These are phyloP conservation scores for Steinernema hermaphroditum DNA, from an alignment of 2,888 invertebrate genomes.

Conservation along the genomic window DNA sequence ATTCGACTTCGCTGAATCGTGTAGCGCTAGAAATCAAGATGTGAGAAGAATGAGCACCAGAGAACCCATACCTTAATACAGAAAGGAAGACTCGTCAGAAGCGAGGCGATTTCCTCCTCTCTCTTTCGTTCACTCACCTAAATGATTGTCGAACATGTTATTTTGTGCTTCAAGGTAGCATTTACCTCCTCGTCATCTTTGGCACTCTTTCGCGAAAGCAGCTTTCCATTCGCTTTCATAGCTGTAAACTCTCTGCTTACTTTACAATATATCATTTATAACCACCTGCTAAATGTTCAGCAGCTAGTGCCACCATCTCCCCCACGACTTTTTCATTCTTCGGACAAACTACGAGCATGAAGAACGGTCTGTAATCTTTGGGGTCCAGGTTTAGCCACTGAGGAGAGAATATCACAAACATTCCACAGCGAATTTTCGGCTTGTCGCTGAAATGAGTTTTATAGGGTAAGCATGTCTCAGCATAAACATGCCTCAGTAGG, in stretches of 20 bases:
- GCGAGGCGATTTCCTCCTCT: not conserved
- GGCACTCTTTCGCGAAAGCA: too few relatives aligned
- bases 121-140: not conserved
- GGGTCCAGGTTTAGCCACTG: conserved; percentile 46
- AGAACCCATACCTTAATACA: conserved; percentile 21
- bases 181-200: too few relatives aligned
- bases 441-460: not conserved
- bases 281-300: not conserved
- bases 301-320: not conserved
- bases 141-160: too few relatives aligned
- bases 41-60: not conserved
- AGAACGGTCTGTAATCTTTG: conserved; percentile 44
- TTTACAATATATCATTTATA: not conserved
- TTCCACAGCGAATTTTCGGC: conserved; percentile 19
- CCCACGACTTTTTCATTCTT: not conserved
- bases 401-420: conserved; percentile 49
- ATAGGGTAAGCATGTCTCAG: not conserved
- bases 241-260: too few relatives aligned
- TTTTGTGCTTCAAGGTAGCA: too few relatives aligned
- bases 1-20: conserved; percentile 43
- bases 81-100: not conserved
- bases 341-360: conserved; percentile 40
- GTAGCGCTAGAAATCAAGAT: conserved; percentile 33
- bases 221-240: too few relatives aligned
- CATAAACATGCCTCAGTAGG: conserved; percentile 27